Conservation (phyloP, 2,113 vertebrate species). For the Ibidorhyncha struthersii region DNA sequence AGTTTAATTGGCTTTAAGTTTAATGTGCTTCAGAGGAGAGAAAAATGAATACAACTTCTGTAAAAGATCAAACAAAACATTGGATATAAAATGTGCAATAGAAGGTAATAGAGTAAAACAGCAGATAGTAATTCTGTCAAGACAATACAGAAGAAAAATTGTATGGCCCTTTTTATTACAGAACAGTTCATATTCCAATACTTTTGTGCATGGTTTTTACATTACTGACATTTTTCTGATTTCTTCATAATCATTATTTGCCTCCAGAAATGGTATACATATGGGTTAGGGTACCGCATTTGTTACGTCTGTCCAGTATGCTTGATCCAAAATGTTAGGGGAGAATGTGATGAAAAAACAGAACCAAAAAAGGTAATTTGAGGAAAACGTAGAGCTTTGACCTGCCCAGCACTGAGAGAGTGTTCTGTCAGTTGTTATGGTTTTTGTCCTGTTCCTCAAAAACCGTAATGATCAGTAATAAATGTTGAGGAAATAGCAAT, state of each 20-base stretch:
- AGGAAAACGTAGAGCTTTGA: background rate
- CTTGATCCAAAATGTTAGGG: background rate
- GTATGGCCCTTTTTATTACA: background rate
- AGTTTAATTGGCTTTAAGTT: constrained; percentile 30
- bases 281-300: background rate
- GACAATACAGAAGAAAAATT: background rate
- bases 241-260: background rate
- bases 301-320: background rate
- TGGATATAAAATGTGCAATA: background rate
- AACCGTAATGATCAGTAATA: background rate
- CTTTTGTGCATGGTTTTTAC: background rate
- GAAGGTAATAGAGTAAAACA: background rate
- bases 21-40: constrained; percentile 41
- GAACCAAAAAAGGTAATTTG: background rate
- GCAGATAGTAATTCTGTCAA: constrained; percentile 18
- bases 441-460: background rate
- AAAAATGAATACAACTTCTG: background rate
- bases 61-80: constrained; percentile 45
- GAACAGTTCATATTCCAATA: background rate
- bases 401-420: background rate
- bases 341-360: background rate
- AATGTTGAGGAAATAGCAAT: background rate
- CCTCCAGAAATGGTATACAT: background rate
- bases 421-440: rapidly evolving
- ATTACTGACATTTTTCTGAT: background rate